These are phyloP conservation scores for Halotydeus destructor DNA, from an alignment of 1,140 invertebrate genomes.

Conservation along the genomic window DNA sequence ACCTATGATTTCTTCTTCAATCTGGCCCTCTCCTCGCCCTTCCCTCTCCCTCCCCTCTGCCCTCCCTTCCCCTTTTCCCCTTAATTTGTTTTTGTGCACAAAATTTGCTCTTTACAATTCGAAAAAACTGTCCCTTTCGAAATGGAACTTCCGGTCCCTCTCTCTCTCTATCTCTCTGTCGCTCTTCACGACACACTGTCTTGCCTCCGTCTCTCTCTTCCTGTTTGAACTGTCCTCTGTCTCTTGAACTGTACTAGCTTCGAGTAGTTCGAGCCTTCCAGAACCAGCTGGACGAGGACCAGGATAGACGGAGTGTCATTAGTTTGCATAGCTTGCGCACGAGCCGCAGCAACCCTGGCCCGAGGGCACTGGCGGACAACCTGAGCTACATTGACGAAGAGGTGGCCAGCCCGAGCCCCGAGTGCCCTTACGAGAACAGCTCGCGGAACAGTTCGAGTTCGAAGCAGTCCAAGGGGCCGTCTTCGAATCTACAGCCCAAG, in stretches of 20 bases:
- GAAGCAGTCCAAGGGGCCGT: neutral
- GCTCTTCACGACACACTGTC: too few species aligned
- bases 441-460: constrained; percentile 1
- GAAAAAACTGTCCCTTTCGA: neutral
- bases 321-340: constrained; percentile 83
- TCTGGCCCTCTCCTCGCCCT: too few species aligned
- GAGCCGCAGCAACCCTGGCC: constrained; percentile 52
- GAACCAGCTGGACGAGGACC: constrained; percentile 96
- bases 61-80: too few species aligned
- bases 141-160: neutral
- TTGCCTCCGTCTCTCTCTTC: constrained; percentile 11
- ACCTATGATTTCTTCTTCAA: too few species aligned
- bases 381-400: constrained; percentile 18
- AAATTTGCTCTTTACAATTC: too few species aligned
- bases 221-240: constrained; percentile 17
- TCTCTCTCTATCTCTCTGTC: constrained; percentile 3
- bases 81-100: too few species aligned
- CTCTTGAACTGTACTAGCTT: constrained; percentile 59
- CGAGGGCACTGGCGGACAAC: constrained; percentile 45
- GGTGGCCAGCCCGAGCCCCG: constrained; percentile 30
- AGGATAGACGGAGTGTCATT: constrained; percentile 92
- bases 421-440: constrained; percentile 16
- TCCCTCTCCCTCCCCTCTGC: too few species aligned
- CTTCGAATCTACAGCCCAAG: neutral
- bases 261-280: constrained; percentile 99